These are phyloP conservation scores for Pammene fasciana DNA, from an alignment of 2,888 invertebrate species.

Conservation along the genomic window DNA sequence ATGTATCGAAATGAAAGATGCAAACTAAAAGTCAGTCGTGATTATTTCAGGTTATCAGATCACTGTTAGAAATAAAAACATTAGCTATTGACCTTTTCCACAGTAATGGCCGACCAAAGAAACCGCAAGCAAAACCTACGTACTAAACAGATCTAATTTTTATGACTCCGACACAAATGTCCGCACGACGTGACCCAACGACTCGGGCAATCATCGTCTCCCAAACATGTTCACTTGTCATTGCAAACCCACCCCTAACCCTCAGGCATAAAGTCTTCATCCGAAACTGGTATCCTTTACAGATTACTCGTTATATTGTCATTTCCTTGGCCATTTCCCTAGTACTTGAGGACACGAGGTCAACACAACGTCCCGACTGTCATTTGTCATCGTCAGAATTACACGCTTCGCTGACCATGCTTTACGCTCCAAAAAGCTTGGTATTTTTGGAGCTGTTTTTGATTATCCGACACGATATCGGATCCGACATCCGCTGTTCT, in stretches of 20 bases:
- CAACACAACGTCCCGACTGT: background rate
- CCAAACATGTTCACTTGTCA: background rate
- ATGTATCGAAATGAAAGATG: too few species aligned
- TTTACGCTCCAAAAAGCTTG: background rate
- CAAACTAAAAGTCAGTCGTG: too few species aligned
- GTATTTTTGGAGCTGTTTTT: background rate
- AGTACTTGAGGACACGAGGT: conserved; percentile 5
- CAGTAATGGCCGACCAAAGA: too few species aligned
- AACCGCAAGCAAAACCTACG: too few species aligned
- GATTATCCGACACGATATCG: background rate
- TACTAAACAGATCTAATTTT: conserved; percentile 4
- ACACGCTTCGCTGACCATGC: background rate
- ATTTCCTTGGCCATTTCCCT: conserved; percentile 18
- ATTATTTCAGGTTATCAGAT: too few species aligned
- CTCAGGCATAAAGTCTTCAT: background rate
- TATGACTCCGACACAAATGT: conserved; percentile 14
- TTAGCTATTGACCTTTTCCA: too few species aligned
- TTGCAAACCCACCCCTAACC: background rate
- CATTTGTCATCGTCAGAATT: conserved; percentile 20
- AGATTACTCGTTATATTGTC: conserved; percentile 20
- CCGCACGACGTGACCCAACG: conserved; percentile 19
- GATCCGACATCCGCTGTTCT: background rate
- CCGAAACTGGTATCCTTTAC: background rate
- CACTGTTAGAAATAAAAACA: too few species aligned
- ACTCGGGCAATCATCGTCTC: conserved; percentile 16